Percentiles rank a stretch among this genome's conserved stretches.
These are phyloP conservation scores for Hypanus sabinus DNA, from an alignment of 2,113 vertebrate genomes.

Conservation along the genomic window DNA sequence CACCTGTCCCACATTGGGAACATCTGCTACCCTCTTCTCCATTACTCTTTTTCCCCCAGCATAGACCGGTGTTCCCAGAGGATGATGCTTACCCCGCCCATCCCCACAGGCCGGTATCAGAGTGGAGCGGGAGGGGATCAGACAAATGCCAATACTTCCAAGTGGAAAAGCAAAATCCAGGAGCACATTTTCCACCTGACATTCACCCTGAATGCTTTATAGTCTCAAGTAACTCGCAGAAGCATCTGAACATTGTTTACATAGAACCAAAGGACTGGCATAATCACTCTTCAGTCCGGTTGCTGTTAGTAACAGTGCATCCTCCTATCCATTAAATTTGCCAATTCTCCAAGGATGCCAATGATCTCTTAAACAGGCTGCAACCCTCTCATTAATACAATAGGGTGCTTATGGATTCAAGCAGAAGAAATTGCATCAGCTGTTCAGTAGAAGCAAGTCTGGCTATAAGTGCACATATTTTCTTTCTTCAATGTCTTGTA, in stretches of 20 bases:
- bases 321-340: background rate
- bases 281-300: background rate
- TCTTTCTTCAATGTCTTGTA: too few species aligned
- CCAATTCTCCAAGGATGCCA: constrained; percentile 4
- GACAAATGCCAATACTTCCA: too few species aligned
- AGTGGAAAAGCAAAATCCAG: too few species aligned
- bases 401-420: background rate
- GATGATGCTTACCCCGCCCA: too few species aligned
- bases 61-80: too few species aligned
- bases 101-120: too few species aligned
- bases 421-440: background rate
- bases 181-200: too few species aligned
- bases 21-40: background rate
- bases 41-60: background rate
- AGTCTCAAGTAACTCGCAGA: too few species aligned
- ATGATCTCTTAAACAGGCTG: background rate
- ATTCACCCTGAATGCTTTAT: too few species aligned
- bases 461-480: too few species aligned
- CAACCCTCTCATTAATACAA: background rate
- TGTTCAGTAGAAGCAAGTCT: background rate
- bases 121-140: too few species aligned
- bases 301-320: constrained; percentile 3
- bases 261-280: background rate
- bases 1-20: background rate
- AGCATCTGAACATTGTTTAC: background rate